Percentiles rank a stretch among this genome's conserved stretches.
These are phyloP conservation scores for Drosophila teissieri DNA, from an alignment of 1,140 invertebrate genomes.

Conservation along the genomic window DNA sequence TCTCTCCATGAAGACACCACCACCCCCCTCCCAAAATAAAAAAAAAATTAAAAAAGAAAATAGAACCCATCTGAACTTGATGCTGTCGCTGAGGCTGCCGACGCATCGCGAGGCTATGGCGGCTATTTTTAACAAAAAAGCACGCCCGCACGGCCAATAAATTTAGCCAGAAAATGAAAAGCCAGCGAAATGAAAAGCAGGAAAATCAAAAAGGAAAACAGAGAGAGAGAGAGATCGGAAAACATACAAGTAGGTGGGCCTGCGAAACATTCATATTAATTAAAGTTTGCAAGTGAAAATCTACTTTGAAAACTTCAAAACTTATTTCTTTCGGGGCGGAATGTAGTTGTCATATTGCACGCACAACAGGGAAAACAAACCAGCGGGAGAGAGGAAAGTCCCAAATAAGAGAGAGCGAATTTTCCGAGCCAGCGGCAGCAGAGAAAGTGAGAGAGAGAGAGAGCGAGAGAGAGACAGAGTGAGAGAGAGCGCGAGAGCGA, in stretches of 20 bases:
- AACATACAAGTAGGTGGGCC: slow-evolving; percentile 20
- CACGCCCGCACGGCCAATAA: slow-evolving; percentile 62
- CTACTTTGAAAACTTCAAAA: slow-evolving; percentile 39
- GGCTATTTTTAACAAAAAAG: slow-evolving; percentile 52
- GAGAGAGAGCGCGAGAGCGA: slow-evolving; percentile 18
- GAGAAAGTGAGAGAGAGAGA: slow-evolving; percentile 1
- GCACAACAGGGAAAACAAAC: slow-evolving; percentile 49
- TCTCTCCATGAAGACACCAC: slow-evolving; percentile 9
- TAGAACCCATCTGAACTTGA: slow-evolving; percentile 67
- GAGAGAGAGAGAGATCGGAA: slow-evolving; percentile 11
- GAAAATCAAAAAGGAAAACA: slow-evolving; percentile 16
- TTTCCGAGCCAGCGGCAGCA: slow-evolving; percentile 9
- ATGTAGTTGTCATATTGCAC: slow-evolving; percentile 54
- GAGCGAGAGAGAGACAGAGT: slow-evolving; percentile 24
- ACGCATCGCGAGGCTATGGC: slow-evolving; percentile 47
- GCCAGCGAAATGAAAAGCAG: slow-evolving; percentile 11
- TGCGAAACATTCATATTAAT: slow-evolving; percentile 42
- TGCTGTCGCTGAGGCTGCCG: slow-evolving; percentile 62
- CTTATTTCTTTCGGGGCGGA: slow-evolving; percentile 23
- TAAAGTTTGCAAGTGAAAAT: slow-evolving; percentile 35
- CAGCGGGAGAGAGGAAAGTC: slow-evolving; percentile 10
- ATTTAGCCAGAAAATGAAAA: slow-evolving; percentile 37
- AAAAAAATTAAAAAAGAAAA: slow-evolving; percentile 7
- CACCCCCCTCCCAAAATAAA: background rate
- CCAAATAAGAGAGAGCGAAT: slow-evolving; percentile 4